phyloP scores from a whole-genome alignment of 2,113 vertebrate species.

The Podarcis cretensis region DNA sequence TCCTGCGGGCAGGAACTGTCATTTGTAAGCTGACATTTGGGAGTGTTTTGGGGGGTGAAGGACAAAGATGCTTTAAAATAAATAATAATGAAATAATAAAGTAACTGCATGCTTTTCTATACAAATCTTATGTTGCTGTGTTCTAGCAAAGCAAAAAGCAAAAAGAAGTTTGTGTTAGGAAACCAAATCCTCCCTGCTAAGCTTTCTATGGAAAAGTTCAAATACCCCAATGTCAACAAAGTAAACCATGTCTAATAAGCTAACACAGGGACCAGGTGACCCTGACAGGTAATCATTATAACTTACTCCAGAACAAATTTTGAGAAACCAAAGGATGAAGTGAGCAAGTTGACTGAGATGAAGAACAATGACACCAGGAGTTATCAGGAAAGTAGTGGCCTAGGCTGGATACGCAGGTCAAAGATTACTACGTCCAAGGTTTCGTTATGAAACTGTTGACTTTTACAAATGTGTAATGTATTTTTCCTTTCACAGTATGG shows the following conservation, averaged over 20 bases:
- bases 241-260: not conserved
- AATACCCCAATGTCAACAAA: not conserved
- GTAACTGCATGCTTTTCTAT: not conserved
- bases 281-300: fast-evolving
- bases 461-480: conserved; percentile 46
- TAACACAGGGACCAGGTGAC: fast-evolving
- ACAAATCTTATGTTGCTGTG: not conserved
- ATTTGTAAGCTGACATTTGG: not conserved
- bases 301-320: fast-evolving
- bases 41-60: not conserved
- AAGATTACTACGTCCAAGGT: conserved; percentile 69
- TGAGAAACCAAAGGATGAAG: not conserved
- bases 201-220: not conserved
- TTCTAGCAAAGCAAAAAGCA: not conserved
- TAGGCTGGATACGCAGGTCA: conserved; percentile 52
- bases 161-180: not conserved
- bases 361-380: conserved; percentile 55
- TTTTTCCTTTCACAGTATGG: conserved; percentile 40
- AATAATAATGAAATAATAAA: not conserved
- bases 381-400: conserved; percentile 51
- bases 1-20: no score
- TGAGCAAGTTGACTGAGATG: not conserved
- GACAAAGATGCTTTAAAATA: not conserved
- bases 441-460: conserved; percentile 67
- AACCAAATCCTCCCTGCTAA: not conserved